Evolutionary conservation across 2,888 invertebrate genomes (phyloP), one percentile per base, ranked within the genome.

Genomic region (Clistopyga incitator): DNA sequence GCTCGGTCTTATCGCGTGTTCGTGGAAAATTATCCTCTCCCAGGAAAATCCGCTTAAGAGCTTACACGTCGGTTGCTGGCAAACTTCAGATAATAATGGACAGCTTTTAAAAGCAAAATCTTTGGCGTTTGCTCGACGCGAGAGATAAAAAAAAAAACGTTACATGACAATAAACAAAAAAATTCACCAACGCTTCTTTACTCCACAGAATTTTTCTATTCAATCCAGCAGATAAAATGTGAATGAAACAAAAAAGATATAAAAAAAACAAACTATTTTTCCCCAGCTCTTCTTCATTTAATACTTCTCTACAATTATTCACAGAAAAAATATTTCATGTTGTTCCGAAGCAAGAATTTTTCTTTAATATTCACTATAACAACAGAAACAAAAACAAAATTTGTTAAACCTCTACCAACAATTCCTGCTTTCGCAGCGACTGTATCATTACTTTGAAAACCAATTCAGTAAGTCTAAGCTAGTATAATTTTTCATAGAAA

Each of bases 21-120:
- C n/a, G 3, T 8, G 59, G 59, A 34, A 38, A 61, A 61, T 61
- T n/a, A 34, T 61, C 59, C 8, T 34, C 18, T n/a, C n/a, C n/a
- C 6, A 18, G 59, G n/a, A 2, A 61, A 34, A 61, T 61, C 59
- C 59, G 34, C 59, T 15, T 61, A 34, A 61, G 10, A 61, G 59
- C 59, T 61, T 61, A 34, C 29, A 34, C 34, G 59, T 61, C 34
- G 18, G 29, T 10, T 38, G 15, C n/a, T 29, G 25, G 10, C 45
- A 56, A 56, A 23, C 54, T 1, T 20, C 11, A 25, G 13, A 56
- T 15, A 25, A 25, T 25, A n/a, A n/a, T n/a, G 13, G 0, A 10
- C 29, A 29, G 29, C 29, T 25, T 29, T 29, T 29, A n/a, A n/a
- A 15, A 29, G 6, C 3, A 29, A 11, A 15, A n/a, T 29, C 59